Conservation (phyloP, 2,888 invertebrate species). For the Timema cristinae region DNA sequence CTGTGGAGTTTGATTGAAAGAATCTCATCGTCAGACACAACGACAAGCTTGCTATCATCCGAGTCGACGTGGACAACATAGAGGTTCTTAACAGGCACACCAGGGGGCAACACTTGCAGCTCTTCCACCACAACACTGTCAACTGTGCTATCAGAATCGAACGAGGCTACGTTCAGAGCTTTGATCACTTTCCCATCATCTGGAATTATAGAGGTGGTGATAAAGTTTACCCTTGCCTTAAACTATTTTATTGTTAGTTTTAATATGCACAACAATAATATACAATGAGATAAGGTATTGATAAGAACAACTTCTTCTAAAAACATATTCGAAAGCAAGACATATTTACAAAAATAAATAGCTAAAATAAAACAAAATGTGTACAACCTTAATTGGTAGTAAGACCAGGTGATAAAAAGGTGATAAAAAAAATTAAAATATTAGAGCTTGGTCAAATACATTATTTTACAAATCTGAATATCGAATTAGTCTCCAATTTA, state of each 20-base stretch:
- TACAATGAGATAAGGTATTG: not conserved
- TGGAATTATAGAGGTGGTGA: constrained; percentile 37
- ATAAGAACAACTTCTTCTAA: too few relatives aligned
- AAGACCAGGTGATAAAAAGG: too few relatives aligned
- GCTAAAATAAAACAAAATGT: too few relatives aligned
- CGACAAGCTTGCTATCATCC: constrained; percentile 76
- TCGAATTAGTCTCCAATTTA: too few relatives aligned
- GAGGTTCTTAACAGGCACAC: constrained; percentile 70
- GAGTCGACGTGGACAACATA: constrained; percentile 60
- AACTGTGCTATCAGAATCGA: constrained; percentile 53
- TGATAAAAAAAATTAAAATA: too few relatives aligned
- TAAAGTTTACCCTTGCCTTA: too few relatives aligned
- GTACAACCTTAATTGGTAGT: too few relatives aligned
- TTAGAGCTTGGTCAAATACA: too few relatives aligned
- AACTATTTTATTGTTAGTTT: not conserved
- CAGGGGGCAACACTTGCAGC: constrained; percentile 68
- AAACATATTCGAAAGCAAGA: not conserved
- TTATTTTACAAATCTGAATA: too few relatives aligned
- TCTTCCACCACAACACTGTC: constrained; percentile 78
- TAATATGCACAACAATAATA: constrained; percentile 3
- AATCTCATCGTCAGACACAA: constrained; percentile 83
- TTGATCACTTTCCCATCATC: constrained; percentile 92
- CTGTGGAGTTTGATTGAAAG: constrained; percentile 81
- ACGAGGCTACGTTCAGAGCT: constrained; percentile 74
- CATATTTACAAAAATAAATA: too few relatives aligned